Evolutionary conservation across 2,888 invertebrate species (phyloP), one percentile per base, ranked within the genome.

Genomic region (Dicyrtomina minuta): DNA sequence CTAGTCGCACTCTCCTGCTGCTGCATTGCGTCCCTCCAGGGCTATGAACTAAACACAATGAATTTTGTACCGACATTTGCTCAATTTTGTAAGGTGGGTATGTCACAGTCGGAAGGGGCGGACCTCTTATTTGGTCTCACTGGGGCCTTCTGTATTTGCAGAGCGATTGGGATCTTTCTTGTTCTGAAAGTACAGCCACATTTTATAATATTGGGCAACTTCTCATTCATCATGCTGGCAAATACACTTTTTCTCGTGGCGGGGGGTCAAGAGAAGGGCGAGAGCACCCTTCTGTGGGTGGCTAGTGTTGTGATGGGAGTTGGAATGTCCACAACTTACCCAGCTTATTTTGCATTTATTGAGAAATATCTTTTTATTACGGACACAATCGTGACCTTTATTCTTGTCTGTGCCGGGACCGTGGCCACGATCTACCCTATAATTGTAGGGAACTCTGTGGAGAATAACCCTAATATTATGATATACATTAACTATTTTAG

Each of bases 281-380:
- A n/a, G n/a, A n/a, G n/a, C n/a, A 17, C 55, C 0, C 26, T 62
- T 33, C 33, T 74, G 41, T 72, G 72, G 72, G 49, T 51, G 10
- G 65, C 65, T 15, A 60, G 66, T 22, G 49, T 71, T n/a, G 43
- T 71, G 10, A 66, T 66, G 46, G 74, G 74, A 1, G 22, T 65
- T 24, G 74, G 74, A 17, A 62, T 71, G 22, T 68, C 68, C n/a
- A 68, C 70, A 0, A 17, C 61, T 3, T 53, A 60, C 4, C 69
- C 72, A 0, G 51, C 49, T 20, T 67, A 68, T 24, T 70, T 53
- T 66, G 70, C 67, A 4, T 72, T 60, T 55, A 72, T 74, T 33
- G 74, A 74, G 46, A 51, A 68, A 17, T 69, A 74, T 44, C 17
- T 74, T 4, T 33, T 66, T 33, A 65, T 74, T 20, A 71, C 71